These are phyloP conservation scores for Penaeus indicus DNA, from an alignment of 1,140 invertebrate species.

Conservation along the genomic window DNA sequence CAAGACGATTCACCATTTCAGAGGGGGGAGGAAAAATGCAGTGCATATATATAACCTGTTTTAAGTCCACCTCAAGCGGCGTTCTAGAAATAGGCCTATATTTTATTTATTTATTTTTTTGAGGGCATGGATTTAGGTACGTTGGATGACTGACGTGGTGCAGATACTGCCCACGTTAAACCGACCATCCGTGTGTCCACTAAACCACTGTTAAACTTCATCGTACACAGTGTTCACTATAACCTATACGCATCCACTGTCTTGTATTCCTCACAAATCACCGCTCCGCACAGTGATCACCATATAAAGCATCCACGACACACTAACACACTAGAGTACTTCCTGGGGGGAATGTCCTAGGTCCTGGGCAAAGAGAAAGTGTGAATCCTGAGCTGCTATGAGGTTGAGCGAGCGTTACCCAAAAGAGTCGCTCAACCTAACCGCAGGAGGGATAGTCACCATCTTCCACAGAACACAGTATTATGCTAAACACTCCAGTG, in stretches of 20 bases:
- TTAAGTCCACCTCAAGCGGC: no score
- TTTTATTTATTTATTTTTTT: neutral
- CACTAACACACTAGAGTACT: constrained; percentile 59
- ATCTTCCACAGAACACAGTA: constrained; percentile 56
- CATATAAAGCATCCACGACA: constrained; percentile 62
- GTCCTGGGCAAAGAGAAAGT: constrained; percentile 47
- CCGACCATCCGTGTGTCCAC: constrained; percentile 31
- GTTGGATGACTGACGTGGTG: constrained; percentile 29
- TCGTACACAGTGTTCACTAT: constrained; percentile 47
- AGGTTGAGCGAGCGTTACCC: constrained; percentile 27
- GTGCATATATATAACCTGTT: no score
- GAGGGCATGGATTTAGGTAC: constrained; percentile 41
- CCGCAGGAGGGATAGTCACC: constrained; percentile 36
- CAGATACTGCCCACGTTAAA: constrained; percentile 39
- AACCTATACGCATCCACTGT: constrained; percentile 49
- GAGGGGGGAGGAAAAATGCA: no score
- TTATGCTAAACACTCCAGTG: constrained; percentile 53
- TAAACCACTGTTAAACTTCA: constrained; percentile 43
- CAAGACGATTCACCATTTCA: no score
- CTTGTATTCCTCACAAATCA: constrained; percentile 51
- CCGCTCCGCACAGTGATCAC: constrained; percentile 52
- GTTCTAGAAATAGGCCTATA: no score
- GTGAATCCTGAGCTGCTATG: constrained; percentile 45
- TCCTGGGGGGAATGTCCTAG: constrained; percentile 54
- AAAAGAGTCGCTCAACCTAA: constrained; percentile 44